Percentiles rank a stretch among this genome's conserved stretches.
phyloP scores from a whole-genome alignment of 2,113 vertebrate species.

The Miniopterus natalensis region DNA sequence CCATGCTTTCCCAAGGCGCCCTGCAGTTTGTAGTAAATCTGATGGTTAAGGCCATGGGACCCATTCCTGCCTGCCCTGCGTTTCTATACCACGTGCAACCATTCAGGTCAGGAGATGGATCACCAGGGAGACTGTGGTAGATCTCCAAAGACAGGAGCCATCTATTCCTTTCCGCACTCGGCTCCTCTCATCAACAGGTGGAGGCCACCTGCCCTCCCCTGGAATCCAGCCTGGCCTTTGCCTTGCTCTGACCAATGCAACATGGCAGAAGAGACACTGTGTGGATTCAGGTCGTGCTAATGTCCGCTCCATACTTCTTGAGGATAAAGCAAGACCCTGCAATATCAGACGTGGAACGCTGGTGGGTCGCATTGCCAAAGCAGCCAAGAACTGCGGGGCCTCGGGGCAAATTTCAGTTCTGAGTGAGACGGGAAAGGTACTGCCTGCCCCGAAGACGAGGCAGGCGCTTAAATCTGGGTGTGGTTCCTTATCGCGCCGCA shows the following conservation, averaged over 20 bases:
- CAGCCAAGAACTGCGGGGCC: neutral
- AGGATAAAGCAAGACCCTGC: neutral
- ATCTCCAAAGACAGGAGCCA: neutral
- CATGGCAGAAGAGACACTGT: neutral
- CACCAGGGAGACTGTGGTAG: neutral
- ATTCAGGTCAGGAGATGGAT: neutral
- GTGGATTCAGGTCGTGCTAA: neutral
- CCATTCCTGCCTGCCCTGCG: neutral
- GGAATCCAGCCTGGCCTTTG: neutral
- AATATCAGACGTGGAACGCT: neutral
- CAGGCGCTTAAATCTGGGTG: neutral
- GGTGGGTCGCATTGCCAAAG: neutral
- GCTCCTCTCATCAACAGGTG: neutral
- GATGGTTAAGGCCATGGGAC: neutral
- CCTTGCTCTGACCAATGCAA: neutral
- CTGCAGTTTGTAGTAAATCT: neutral
- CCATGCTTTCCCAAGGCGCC: neutral
- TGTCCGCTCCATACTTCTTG: neutral
- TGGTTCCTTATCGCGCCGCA: neutral
- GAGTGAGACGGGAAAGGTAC: neutral
- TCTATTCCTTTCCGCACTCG: neutral
- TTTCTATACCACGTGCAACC: neutral
- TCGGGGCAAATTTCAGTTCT: neutral
- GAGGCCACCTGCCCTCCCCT: neutral
- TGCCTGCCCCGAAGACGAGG: neutral